phyloP scores from a whole-genome alignment of 2,888 invertebrate species.

The Caenorhabditis afra region DNA sequence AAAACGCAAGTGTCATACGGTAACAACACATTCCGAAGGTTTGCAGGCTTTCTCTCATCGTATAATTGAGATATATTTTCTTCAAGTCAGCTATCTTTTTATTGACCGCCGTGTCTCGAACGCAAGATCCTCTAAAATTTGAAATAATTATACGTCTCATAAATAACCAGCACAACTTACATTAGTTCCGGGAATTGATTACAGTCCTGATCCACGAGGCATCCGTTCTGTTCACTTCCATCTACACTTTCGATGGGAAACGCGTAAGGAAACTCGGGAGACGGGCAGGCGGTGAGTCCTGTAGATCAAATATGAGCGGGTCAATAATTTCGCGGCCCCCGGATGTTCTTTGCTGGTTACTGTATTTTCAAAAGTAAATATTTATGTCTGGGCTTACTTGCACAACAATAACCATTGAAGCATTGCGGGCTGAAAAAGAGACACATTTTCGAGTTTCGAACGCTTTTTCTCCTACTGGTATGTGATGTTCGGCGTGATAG shows the following conservation, averaged over 20 bases:
- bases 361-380: too few relatives aligned
- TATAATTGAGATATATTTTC: not conserved
- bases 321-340: too few relatives aligned
- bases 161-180: constrained; percentile 4
- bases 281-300: not conserved
- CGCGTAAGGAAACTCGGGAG: constrained; percentile 6
- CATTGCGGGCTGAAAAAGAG: constrained; percentile 32
- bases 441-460: too few relatives aligned
- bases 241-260: constrained; percentile 11
- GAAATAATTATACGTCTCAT: not conserved
- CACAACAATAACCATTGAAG: constrained; percentile 25
- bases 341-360: too few relatives aligned
- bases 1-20: not conserved
- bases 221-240: not conserved
- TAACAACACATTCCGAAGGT: constrained; percentile 33
- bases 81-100: too few relatives aligned
- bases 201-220: constrained; percentile 9
- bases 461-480: too few relatives aligned
- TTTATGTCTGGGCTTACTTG: too few relatives aligned
- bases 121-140: constrained; percentile 16
- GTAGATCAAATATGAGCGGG: too few relatives aligned
- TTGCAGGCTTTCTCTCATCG: not conserved
- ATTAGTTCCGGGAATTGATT: not conserved
- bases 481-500: not conserved
- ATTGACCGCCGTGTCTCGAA: not conserved